Evolutionary conservation across 2,888 invertebrate species (phyloP), one percentile per base, ranked within the genome.

Genomic region (Tetramorium bicarinatum): DNA sequence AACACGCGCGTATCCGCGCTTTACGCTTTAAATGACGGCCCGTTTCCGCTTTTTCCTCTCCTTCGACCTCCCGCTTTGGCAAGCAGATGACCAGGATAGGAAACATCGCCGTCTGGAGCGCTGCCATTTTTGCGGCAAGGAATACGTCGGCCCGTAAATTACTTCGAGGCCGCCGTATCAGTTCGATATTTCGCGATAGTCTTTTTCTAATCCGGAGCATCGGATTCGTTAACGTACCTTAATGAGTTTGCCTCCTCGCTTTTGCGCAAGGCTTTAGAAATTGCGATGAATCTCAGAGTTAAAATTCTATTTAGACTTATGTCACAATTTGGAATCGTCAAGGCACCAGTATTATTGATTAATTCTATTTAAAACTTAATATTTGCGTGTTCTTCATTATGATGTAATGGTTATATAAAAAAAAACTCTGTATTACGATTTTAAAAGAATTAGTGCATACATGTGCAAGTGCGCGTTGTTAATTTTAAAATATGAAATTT

Each of bases 71-170:
- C 13, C 47, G 72, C 59, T 80, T 80, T 80, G 79, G 79, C 79
- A 80, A 80, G 72, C 74, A 72, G 59, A 80, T 80, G 79, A 80
- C 79, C 79, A 72, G 74, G 74, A 72, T 72, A 72, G 72, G 74
- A 72, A 80, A 72, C 79, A 72, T 71, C 79, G 72, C 34, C 25
- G 47, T 77, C 84, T 74, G 87, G 84, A 86, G 62, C 81, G 85
- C 71, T 83, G 85, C 87, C 85, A 88, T 84, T 88, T 87, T 86
- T 80, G 83, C 74, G 84, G 87, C 74, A 47, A n/a, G 56, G 83
- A 67, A 89, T 89, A 82, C 85, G 81, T 61, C 64, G 82, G 79
- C 66, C 76, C 85, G 34, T 80, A 72, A 80, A 80, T 80, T 80
- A 72, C 38, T 38, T 47, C 38, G 59, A 72, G 59, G 38, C 47